Conservation (phyloP, 2,888 invertebrate species). For the Tholera decimalis region DNA sequence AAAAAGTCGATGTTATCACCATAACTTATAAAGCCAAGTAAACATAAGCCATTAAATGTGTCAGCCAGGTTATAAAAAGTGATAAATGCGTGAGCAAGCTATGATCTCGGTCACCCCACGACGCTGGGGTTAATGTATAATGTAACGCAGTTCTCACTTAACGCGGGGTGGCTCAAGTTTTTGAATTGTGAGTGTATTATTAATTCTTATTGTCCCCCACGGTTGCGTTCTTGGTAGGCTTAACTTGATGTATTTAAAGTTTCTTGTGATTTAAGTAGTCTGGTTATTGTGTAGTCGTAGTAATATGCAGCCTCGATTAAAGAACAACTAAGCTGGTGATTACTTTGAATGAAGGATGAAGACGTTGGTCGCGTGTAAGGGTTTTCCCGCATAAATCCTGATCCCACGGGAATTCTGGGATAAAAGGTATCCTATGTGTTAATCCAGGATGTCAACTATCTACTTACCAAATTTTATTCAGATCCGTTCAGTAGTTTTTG, state of each 20-base stretch:
- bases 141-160: constrained; percentile 53
- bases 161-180: constrained; percentile 49
- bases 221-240: constrained; percentile 7
- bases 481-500: no score
- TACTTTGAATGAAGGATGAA: no score
- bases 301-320: no score
- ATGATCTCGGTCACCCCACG: constrained; percentile 41
- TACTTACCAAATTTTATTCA: no score
- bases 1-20: constrained; percentile 12
- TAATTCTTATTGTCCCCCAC: constrained; percentile 53
- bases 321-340: no score
- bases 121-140: constrained; percentile 48
- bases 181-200: constrained; percentile 61
- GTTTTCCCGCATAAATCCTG: no score
- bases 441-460: no score
- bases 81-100: constrained; percentile 57
- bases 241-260: constrained; percentile 8
- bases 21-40: not conserved
- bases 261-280: not conserved
- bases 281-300: not conserved
- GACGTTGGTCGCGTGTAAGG: no score
- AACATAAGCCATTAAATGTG: constrained; percentile 14
- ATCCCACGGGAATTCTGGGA: no score
- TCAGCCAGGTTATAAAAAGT: constrained; percentile 51
- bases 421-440: no score